phyloP scores from a whole-genome alignment of 2,113 vertebrate species.

The Pan paniscus region DNA sequence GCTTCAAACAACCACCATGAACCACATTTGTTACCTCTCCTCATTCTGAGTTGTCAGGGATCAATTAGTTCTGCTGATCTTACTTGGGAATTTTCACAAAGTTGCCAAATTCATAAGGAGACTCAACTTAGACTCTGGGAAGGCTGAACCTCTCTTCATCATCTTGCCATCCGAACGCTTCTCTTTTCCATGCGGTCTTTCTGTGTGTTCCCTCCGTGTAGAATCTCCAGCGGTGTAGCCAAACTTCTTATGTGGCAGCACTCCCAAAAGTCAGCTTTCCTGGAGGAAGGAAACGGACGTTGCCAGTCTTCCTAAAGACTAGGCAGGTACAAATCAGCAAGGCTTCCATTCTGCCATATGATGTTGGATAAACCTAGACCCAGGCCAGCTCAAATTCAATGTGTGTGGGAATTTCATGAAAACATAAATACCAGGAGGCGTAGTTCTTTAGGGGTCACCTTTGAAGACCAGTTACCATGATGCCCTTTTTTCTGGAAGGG shows the following conservation, averaged over 20 bases:
- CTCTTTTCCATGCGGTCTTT: neutral
- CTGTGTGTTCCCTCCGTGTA: neutral
- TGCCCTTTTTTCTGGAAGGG: neutral
- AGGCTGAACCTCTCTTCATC: neutral
- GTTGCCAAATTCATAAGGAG: neutral
- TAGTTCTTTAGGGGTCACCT: neutral
- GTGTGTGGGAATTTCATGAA: neutral
- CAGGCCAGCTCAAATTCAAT: neutral
- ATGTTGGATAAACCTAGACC: neutral
- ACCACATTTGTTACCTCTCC: neutral
- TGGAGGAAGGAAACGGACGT: neutral
- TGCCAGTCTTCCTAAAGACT: neutral
- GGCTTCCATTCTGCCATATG: neutral
- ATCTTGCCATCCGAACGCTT: rapidly evolving
- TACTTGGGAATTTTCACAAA: neutral
- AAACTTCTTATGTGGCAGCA: neutral
- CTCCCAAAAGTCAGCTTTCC: neutral
- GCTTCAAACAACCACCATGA: neutral
- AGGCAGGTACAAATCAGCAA: neutral
- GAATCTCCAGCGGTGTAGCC: neutral
- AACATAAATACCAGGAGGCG: neutral
- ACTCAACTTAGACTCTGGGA: neutral
- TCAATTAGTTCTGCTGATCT: neutral
- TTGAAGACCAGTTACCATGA: neutral
- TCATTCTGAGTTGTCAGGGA: neutral